A percentile compares a stretch with the other conserved stretches of the same genome.
Conservation (phyloP, 2,888 invertebrate genomes). For the Chirona hameri region DNA sequence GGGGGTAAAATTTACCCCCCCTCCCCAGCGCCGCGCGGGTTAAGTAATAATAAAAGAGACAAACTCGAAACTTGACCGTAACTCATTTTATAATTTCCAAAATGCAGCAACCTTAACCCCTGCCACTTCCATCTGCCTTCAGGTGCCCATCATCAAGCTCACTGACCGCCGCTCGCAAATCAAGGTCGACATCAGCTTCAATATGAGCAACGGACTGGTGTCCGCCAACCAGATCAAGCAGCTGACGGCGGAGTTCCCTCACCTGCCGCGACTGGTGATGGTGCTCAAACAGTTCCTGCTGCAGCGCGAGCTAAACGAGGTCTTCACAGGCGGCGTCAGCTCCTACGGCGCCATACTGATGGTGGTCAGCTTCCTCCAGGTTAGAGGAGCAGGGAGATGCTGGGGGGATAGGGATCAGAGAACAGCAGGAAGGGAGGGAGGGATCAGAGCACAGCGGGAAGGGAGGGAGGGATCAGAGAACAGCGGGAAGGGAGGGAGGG, state of each 20-base stretch:
- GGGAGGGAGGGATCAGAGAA: too few species aligned
- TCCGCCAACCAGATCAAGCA: slow-evolving; percentile 93
- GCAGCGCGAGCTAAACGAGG: slow-evolving; percentile 97
- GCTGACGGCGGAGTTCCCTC: slow-evolving; percentile 82
- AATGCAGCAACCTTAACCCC: too few species aligned
- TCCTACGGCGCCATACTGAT: slow-evolving; percentile 98
- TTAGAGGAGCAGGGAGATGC: slow-evolving; percentile 73
- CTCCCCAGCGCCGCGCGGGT: too few species aligned
- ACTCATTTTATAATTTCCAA: too few species aligned
- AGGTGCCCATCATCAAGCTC: slow-evolving; percentile 94
- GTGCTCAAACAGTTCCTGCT: slow-evolving; percentile 97
- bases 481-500: too few species aligned
- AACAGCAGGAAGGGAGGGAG: too few species aligned
- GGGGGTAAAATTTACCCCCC: too few species aligned
- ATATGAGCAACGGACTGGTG: slow-evolving; percentile 95
- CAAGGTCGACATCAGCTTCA: slow-evolving; percentile 98
- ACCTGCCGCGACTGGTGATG: slow-evolving; percentile 88
- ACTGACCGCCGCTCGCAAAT: slow-evolving; percentile 82
- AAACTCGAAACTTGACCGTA: too few species aligned
- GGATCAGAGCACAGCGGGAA: too few species aligned
- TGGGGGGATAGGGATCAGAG: too few species aligned
- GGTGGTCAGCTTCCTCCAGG: slow-evolving; percentile 94
- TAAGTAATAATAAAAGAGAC: too few species aligned
- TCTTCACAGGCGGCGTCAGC: slow-evolving; percentile 98
- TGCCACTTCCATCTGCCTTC: too few species aligned